Evolutionary conservation across 37 sponge, comb jelly and placozoan species (phyloP), one percentile per base, ranked within the genome.

Genomic region (Theonella swinhoei): DNA sequence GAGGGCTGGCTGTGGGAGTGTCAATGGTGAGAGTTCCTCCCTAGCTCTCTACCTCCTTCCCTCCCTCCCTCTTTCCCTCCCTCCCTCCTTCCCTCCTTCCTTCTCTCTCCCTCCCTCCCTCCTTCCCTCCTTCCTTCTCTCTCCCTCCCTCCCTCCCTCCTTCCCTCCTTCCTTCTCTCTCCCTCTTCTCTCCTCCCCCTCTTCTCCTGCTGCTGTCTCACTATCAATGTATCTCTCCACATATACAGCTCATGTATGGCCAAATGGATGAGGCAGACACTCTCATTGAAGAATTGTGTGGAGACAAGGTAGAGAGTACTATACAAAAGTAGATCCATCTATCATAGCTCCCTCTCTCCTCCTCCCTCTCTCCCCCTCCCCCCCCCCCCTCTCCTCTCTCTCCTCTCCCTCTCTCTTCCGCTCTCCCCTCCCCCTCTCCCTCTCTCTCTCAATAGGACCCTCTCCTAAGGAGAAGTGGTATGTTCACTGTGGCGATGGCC

Each of bases 1-100:
- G 97, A 63, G 99, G 99, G 17, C 87, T 99, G 19, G 91, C 99
- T 4, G 86, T 99, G 1, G 99, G 99, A 29, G 92, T 97, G 35
- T 76, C 98, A 1, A 76, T 97, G 87, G 98, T 97, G 34, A 76
- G 95, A 39, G 20, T 19, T 19, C 1, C 37, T n/a, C 20, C n/a
- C n/a, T n/a, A n/a, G n/a, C n/a, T n/a, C n/a, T n/a, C n/a, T n/a
- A 22, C 62, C 22, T n/a, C n/a, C n/a, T n/a, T n/a, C n/a, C n/a
- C n/a, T n/a, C n/a, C n/a, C n/a, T n/a, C n/a, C n/a, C n/a, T n/a
- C n/a, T n/a, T n/a, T n/a, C n/a, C n/a, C n/a, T n/a, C n/a, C n/a
- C n/a, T n/a, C n/a, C n/a, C n/a, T n/a, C n/a, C n/a, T n/a, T n/a
- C n/a, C n/a, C n/a, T n/a, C n/a, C n/a, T n/a, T n/a, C n/a, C n/a